These are phyloP conservation scores for Amyelois transitella DNA, from an alignment of 1,140 invertebrate species.

Conservation along the genomic window DNA sequence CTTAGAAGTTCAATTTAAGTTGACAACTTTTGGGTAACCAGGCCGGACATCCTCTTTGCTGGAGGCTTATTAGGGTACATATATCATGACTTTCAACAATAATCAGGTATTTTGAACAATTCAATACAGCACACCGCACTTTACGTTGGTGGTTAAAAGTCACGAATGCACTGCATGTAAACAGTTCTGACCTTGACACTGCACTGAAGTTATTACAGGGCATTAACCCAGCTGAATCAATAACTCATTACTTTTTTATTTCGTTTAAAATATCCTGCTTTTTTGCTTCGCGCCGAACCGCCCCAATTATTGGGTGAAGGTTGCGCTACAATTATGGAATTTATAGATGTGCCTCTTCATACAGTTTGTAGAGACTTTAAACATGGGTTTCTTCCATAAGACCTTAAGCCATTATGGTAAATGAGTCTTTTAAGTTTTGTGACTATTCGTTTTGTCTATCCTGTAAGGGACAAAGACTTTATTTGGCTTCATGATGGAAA, in stretches of 20 bases:
- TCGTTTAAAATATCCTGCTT: slow-evolving; percentile 41
- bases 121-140: neutral
- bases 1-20: too few relatives aligned
- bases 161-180: slow-evolving; percentile 6
- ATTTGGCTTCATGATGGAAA: too few relatives aligned
- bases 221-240: slow-evolving; percentile 34
- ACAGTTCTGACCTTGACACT: slow-evolving; percentile 24
- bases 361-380: neutral
- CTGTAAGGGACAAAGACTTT: too few relatives aligned
- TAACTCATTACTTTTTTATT: slow-evolving; percentile 49
- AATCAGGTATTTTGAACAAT: too few relatives aligned
- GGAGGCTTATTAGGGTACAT: too few relatives aligned
- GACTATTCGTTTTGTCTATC: too few relatives aligned
- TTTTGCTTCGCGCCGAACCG: slow-evolving; percentile 22
- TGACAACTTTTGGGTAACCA: too few relatives aligned
- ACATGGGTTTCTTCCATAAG: neutral
- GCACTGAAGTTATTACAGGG: slow-evolving; percentile 22
- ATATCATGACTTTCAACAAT: too few relatives aligned
- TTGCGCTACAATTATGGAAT: slow-evolving; percentile 20
- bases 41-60: too few relatives aligned
- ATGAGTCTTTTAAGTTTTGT: too few relatives aligned
- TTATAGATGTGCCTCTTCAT: neutral
- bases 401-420: too few relatives aligned
- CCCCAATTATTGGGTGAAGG: slow-evolving; percentile 29
- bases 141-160: neutral